Base-by-base conservation (phyloP, 2,797 vertebrate genomes). In the Pangasius mekongensis region DNA sequence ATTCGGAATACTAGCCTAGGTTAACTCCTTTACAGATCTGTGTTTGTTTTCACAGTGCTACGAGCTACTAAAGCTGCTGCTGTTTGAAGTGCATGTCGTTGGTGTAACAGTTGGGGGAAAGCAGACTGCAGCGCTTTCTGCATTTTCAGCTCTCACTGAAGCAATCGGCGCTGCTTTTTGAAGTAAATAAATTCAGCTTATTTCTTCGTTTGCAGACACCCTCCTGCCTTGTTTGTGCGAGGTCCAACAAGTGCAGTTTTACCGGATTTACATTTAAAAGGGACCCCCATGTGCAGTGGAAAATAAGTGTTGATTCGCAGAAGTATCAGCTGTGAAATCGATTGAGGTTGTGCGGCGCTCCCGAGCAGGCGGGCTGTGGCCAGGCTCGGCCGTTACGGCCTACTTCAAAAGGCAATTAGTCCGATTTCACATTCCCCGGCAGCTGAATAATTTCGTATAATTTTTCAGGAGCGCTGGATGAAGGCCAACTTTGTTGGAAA, bases 381-480 rank as follows among this genome's bases (percentile, higher is more conserved):
- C 90, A 89, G 74, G 89, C 89, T 90, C 77, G n/a, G 89, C 83
- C 85, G 91, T 93, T 93, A 92, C 92, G 93, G 91, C 92, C 95
- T 94, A 95, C 95, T 96, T 96, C 93, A 97, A 96, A 97, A 96
- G 94, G 95, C 96, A 97, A 97, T 97, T 97, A 97, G 95, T 93
- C 92, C 95, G 96, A 97, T 97, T 97, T 97, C 96, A 97, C 96
- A 97, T 97, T 97, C 95, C 95, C 95, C 92, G 94, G 96, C 94
- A 96, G 96, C 95, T 92, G 95, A 97, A 97, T 97, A 97, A 97
- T 97, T 97, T 96, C 94, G 90, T 95, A 96, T 96, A 96, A 96
- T 97, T 97, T 84, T 97, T 96, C 95, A 96, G 95, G 95, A 95
- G 94, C 91, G 96, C 95, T 96, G 96, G 95, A 96, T 94, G 93